Evolutionary conservation across 2,113 vertebrate genomes (phyloP).

Genomic region (Eretmochelys imbricata): DNA sequence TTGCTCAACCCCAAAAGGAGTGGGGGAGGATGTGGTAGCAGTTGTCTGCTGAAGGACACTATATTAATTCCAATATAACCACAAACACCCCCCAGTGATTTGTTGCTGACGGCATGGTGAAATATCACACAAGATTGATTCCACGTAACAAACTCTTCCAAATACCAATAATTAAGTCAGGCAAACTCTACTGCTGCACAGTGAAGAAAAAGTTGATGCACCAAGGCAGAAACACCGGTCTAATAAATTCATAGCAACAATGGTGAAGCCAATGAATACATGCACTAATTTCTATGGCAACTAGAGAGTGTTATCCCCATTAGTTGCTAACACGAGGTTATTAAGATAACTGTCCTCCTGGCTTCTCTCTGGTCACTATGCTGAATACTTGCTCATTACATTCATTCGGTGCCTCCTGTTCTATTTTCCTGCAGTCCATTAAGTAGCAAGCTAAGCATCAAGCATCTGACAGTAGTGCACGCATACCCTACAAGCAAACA

Average conservation of each 20-base stretch:
- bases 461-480: conserved; percentile 22
- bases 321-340: conserved; percentile 40
- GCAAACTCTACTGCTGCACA: conserved; percentile 60
- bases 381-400: conserved; percentile 38
- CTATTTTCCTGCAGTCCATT: conserved; percentile 23
- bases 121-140: conserved; percentile 1
- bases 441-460: conserved; percentile 39
- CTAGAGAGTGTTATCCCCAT: conserved; percentile 12
- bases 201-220: conserved; percentile 63
- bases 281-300: conserved; percentile 58
- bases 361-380: conserved; percentile 27
- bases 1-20: conserved; percentile 35
- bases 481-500: conserved; percentile 7
- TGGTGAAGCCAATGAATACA: conserved; percentile 40
- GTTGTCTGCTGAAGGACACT: conserved; percentile 34
- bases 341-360: conserved; percentile 44
- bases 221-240: conserved; percentile 13
- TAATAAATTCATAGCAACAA: conserved; percentile 28
- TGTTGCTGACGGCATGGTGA: conserved; percentile 7
- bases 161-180: conserved; percentile 32
- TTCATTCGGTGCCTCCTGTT: conserved; percentile 28
- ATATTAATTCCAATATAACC: conserved; percentile 40
- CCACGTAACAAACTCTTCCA: conserved; percentile 39
- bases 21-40: conserved; percentile 27
- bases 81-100: not conserved